Base-by-base conservation (phyloP, 2,797 vertebrate genomes). In the Arrhamphus sclerolepis region DNA sequence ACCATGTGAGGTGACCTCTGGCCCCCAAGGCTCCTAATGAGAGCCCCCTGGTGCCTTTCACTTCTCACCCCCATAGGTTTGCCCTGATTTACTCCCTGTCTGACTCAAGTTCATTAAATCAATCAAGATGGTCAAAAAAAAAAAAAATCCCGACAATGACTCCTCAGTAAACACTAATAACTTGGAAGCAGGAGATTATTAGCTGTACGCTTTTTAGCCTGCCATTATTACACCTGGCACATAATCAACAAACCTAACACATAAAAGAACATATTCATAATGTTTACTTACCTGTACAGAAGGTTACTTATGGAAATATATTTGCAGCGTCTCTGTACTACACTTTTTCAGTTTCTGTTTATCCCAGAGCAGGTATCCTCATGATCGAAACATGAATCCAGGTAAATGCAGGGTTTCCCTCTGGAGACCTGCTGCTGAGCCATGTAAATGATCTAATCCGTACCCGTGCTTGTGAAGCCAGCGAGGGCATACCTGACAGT, bases 1-100 rank as follows among this genome's bases (percentile, higher is more conserved):
- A 85, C 84, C 81, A 74, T 80, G 79, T 79, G 64, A 56, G 72
- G 72, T 84, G 81, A 87, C 72, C 81, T 66, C 50, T 40, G 47
- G 47, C 0, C 56, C 51, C 20, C 14, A 24, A 54, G 51, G 53
- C 56, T 76, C 54, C 47, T 86, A 82, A 83, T 77, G 66, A 81
- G 57, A 43, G 43, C 41, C 56, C 55, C 5, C 64, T 65, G 59
- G 70, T 70, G 72, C 62, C 31, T 39, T 56, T 73, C 49, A 56
- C 70, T 62, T 48, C 14, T 70, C 31, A 71, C 40, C 52, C 39
- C 21, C 54, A 19, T n/a, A n/a, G n/a, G n/a, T n/a, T n/a, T n/a
- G n/a, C n/a, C n/a, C n/a, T n/a, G n/a, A n/a, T n/a, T n/a, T n/a
- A n/a, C n/a, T n/a, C n/a, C n/a, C n/a, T n/a, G n/a, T n/a, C 38